Base-by-base conservation (phyloP, 2,113 vertebrate species). In the Chinchilla lanigera region DNA sequence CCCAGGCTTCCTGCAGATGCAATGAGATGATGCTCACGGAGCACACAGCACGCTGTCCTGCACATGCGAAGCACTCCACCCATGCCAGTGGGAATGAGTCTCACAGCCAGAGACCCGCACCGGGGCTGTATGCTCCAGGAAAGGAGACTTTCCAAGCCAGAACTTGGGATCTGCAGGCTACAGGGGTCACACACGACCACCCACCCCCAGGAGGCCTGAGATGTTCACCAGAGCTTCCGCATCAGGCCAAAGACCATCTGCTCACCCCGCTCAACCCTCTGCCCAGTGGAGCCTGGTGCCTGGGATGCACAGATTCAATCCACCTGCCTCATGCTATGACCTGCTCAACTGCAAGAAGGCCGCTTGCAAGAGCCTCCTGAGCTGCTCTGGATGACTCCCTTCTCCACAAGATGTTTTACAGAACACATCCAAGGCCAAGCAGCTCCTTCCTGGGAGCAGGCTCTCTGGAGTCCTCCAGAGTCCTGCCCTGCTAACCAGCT, bases 11-110 rank as follows among this genome's bases (percentile, higher is more conserved):
- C n/a, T 20, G 35, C 44, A 28, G 38, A 50, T 4, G 20, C 35
- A 24, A 16, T 1, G 17, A 63, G 58, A 52, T 0, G 5, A 11
- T 0, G 1, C 4, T n/a, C 1, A 11, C 38, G n/a, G 9, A 86
- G 44, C 1, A 11, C 2, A 5, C 0, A 28, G 85, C 13, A n/a
- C 1, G 11, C 8, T 11, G 47, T 50, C 19, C 28, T 0, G 47
- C 50, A 61, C 20, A 10, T 0, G 12, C 52, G 0, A 6, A 60
- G 10, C 0, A 17, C 17, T 69, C 3, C 1, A 7, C 7, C 54
- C 60, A 38, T 3, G 1, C 20, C 20, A 9, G 35, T 17, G 0
- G 6, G 30, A 69, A 28, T 52, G 26, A 10, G 0, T 35, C 67
- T 50, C 20, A 30, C 7, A 3, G 13, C 90, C 54, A 47, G n/a